phyloP scores from a whole-genome alignment of 2,113 vertebrate genomes.

The Poeciliopsis turrubarensis region DNA sequence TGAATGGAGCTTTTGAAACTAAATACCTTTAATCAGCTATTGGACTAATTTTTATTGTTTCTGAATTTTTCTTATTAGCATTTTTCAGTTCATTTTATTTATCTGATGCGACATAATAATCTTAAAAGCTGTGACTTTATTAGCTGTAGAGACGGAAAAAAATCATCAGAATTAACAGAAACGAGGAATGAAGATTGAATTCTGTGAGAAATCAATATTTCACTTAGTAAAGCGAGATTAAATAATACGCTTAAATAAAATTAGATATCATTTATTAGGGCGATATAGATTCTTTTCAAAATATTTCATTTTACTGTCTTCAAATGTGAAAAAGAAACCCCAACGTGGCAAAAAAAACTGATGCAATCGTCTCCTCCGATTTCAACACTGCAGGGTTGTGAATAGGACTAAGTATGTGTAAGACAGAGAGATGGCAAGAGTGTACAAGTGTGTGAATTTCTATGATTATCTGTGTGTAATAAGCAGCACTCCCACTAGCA shows the following conservation, averaged over 20 bases:
- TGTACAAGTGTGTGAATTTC: background rate
- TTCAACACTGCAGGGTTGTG: constrained; percentile 51
- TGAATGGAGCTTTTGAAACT: no score
- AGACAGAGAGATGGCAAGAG: background rate
- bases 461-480: background rate
- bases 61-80: no score
- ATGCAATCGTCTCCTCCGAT: constrained; percentile 63
- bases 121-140: background rate
- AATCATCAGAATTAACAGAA: no score
- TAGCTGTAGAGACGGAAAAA: no score
- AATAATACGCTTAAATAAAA: no score
- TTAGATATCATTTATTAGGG: no score
- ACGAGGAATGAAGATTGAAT: no score
- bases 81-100: background rate
- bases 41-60: no score
- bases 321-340: constrained; percentile 18
- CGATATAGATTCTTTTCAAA: background rate
- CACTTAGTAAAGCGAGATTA: no score
- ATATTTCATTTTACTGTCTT: background rate
- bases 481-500: constrained; percentile 61
- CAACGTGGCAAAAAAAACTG: constrained; percentile 43
- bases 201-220: no score
- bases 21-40: no score
- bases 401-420: background rate
- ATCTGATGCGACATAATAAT: background rate